These are phyloP conservation scores for Sinocyclocheilus anshuiensis DNA, from an alignment of 2,113 vertebrate species.

Conservation along the genomic window DNA sequence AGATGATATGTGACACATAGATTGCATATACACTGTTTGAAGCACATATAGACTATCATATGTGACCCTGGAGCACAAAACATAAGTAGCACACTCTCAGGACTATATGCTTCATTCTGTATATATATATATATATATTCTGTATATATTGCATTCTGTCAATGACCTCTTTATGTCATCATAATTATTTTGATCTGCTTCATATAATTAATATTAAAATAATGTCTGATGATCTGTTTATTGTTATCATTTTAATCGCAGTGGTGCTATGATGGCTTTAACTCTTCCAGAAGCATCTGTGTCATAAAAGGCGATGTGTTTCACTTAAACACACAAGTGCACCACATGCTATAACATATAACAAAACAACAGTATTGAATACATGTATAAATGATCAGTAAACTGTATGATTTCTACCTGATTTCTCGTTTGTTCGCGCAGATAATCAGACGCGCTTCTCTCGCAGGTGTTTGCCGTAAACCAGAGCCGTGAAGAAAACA, in stretches of 20 bases:
- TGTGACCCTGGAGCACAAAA: no score
- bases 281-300: neutral
- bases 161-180: no score
- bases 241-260: neutral
- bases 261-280: neutral
- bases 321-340: neutral
- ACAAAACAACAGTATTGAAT: no score
- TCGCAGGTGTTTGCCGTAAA: constrained; percentile 25
- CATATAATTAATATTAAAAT: neutral
- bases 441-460: neutral
- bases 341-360: neutral
- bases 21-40: neutral
- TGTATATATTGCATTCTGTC: no score
- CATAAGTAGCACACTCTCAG: no score
- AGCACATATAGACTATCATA: no score
- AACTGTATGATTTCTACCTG: neutral
- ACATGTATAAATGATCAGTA: neutral
- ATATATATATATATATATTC: no score
- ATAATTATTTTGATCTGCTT: no score
- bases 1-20: neutral
- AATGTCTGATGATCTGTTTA: neutral
- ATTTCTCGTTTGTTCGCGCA: neutral
- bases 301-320: neutral
- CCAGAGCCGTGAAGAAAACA: neutral
- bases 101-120: no score